Percentiles rank a stretch among this genome's conserved stretches.
Evolutionary conservation across 2,888 invertebrate species (phyloP).

Genomic region (Tetanocera ferruginea): DNA sequence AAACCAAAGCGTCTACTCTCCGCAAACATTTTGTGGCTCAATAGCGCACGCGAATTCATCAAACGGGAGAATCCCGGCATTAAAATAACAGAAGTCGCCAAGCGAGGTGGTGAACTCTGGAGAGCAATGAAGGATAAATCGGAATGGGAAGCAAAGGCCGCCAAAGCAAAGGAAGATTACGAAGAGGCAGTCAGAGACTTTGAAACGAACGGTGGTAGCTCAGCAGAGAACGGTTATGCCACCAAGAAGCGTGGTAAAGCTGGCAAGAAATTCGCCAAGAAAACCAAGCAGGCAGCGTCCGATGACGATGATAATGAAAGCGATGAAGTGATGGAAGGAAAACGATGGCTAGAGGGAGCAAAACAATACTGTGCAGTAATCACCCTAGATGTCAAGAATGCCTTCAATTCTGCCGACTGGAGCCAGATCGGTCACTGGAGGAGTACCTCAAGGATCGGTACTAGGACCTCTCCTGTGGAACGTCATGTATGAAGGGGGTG

Average conservation of each 20-base stretch:
- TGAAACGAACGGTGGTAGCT: conserved; percentile 80
- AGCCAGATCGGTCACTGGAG: too few relatives aligned
- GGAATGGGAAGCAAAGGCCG: conserved; percentile 94
- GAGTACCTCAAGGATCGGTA: too few relatives aligned
- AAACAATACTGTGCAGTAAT: too few relatives aligned
- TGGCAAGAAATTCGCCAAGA: conserved; percentile 71
- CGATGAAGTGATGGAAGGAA: too few relatives aligned
- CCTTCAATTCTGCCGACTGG: too few relatives aligned
- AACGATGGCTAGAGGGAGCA: too few relatives aligned
- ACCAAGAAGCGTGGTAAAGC: conserved; percentile 71
- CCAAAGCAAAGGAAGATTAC: conserved; percentile 90
- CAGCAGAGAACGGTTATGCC: conserved; percentile 68
- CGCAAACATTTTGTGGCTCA: conserved; percentile 95
- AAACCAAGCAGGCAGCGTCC: conserved; percentile 75
- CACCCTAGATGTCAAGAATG: too few relatives aligned
- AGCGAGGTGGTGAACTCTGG: conserved; percentile 96
- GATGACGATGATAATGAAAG: conserved; percentile 76
- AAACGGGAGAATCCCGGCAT: conserved; percentile 91
- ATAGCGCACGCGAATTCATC: conserved; percentile 85
- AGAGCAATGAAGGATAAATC: conserved; percentile 87
- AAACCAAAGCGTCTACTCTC: conserved; percentile 93
- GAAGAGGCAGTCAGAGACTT: conserved; percentile 90
- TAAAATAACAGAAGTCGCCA: conserved; percentile 90
- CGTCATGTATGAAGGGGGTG: too few relatives aligned
- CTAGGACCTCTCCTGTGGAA: too few relatives aligned